Conservation (phyloP, 1,140 invertebrate genomes). For the Alviniconcha marisindica region DNA sequence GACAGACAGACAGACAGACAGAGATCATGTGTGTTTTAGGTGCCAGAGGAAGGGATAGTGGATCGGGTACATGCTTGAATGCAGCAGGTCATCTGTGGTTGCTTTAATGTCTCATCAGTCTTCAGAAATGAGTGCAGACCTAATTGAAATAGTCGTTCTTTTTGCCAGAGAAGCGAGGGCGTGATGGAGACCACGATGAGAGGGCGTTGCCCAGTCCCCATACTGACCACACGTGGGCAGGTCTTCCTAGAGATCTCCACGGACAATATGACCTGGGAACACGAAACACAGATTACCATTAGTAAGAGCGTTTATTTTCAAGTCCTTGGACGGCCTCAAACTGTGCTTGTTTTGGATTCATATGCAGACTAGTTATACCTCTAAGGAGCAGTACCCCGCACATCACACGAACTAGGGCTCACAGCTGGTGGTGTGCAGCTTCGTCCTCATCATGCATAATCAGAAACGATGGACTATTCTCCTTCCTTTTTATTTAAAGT, state of each 20-base stretch:
- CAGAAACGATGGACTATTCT: too few species aligned
- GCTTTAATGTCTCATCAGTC: neutral
- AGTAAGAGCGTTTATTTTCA: neutral
- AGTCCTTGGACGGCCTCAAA: too few species aligned
- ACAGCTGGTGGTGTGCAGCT: too few species aligned
- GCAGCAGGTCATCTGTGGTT: neutral
- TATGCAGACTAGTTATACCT: too few species aligned
- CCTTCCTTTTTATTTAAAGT: too few species aligned
- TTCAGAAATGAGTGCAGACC: neutral
- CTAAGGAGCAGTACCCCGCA: too few species aligned
- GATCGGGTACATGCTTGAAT: neutral
- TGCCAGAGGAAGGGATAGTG: neutral
- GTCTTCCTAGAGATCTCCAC: constrained; percentile 41
- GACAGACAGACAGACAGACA: too few species aligned
- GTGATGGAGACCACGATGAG: constrained; percentile 34
- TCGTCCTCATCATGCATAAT: too few species aligned
- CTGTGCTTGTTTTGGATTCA: too few species aligned
- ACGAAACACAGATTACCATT: neutral
- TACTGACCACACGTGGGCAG: constrained; percentile 34
- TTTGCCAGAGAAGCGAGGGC: neutral
- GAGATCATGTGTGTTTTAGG: neutral
- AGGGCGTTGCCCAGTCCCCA: constrained; percentile 48
- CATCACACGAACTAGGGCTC: too few species aligned
- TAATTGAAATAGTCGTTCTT: neutral
- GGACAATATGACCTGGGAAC: neutral